Base-by-base conservation (phyloP, 37 sponge, comb jelly and placozoan genomes). In the Tethya wilhelma region DNA sequence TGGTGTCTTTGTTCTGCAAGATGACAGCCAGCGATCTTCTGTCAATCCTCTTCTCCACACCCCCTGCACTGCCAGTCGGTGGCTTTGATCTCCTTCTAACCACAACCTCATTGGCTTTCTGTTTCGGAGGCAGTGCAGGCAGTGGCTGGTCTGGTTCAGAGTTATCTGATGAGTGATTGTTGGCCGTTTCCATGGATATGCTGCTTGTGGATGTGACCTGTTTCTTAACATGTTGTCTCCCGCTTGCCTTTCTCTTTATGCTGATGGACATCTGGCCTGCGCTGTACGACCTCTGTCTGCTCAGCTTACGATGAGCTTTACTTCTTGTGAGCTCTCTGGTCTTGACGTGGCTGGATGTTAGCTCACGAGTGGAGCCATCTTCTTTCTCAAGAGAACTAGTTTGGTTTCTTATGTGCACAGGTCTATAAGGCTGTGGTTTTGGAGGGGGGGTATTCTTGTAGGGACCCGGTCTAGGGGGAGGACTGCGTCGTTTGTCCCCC, bases 11-110 rank as follows among this genome's bases (percentile, higher is more conserved):
- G 60, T 79, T 78, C 44, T 64, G 25, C 38, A 79, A 45, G 29
- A 86, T 71, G 22, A 86, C 7, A 19, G 74, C 74, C 39, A 86
- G 59, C 0, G 86, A 86, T 2, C 64, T 30, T 29, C 78, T 65
- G 37, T 84, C 64, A 28, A 84, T 75, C 41, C 58, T 63, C 19
- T 49, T 29, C 17, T 20, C 59, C 0, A 75, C 5, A 5, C n/a
- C n/a, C n/a, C n/a, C n/a, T n/a, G n/a, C n/a, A n/a, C n/a, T n/a
- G n/a, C n/a, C n/a, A n/a, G n/a, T n/a, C n/a, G n/a, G n/a, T n/a
- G n/a, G n/a, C n/a, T n/a, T n/a, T n/a, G n/a, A n/a, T n/a, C n/a
- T n/a, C n/a, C n/a, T n/a, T n/a, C n/a, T n/a, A n/a, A n/a, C n/a
- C n/a, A n/a, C n/a, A n/a, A n/a, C n/a, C n/a, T n/a, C n/a, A n/a